These are phyloP conservation scores for Synergus itoensis DNA, from an alignment of 2,888 invertebrate species.

Conservation along the genomic window DNA sequence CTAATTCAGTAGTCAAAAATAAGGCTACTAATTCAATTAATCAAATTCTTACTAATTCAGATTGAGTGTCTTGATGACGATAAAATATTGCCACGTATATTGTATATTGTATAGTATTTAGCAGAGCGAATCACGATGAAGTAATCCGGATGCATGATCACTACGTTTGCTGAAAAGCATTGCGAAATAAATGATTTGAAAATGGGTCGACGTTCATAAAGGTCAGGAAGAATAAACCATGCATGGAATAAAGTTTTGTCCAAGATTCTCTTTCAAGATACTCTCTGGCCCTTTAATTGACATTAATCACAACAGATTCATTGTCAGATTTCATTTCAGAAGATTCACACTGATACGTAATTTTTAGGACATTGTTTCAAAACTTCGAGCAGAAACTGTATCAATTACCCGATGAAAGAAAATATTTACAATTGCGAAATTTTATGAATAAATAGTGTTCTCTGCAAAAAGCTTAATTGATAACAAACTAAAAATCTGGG, in stretches of 20 bases:
- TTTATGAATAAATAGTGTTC: neutral
- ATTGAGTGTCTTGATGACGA: neutral
- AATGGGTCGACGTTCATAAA: constrained; percentile 23
- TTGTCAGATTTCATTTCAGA: neutral
- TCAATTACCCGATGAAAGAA: neutral
- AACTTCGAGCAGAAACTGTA: neutral
- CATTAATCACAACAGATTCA: neutral
- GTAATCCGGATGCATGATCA: constrained; percentile 29
- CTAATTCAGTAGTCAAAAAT: too few relatives aligned
- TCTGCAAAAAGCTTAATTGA: constrained; percentile 9
- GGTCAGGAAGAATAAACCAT: neutral
- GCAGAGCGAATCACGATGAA: constrained; percentile 24
- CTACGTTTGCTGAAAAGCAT: constrained; percentile 21
- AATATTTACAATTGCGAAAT: too few relatives aligned
- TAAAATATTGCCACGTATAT: constrained; percentile 32
- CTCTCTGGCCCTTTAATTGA: constrained; percentile 14
- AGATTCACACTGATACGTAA: neutral
- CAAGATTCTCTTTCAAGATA: neutral
- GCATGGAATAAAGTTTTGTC: neutral
- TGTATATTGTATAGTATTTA: constrained; percentile 5
- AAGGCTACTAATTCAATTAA: too few relatives aligned
- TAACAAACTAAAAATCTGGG: neutral
- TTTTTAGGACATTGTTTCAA: neutral
- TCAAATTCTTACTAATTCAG: too few relatives aligned
- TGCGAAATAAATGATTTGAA: constrained; percentile 30